Evolutionary conservation across 2,888 invertebrate species (phyloP).

Genomic region (Dryococelus australis): DNA sequence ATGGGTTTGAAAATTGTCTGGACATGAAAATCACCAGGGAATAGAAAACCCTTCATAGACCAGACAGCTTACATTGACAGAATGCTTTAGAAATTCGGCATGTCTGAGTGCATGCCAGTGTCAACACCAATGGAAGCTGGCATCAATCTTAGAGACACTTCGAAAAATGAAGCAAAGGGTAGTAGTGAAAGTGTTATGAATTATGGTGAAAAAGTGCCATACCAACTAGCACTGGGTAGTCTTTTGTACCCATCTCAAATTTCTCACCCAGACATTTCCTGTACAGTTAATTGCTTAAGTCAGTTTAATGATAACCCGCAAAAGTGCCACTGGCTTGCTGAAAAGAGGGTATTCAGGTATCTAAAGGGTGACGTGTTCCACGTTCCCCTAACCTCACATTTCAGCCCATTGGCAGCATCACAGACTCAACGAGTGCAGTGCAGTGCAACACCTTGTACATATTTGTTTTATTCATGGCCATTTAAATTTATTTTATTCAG

Average conservation of each 20-base stretch:
- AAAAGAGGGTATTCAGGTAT: neutral
- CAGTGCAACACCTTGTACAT: too few species aligned
- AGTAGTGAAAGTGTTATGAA: neutral
- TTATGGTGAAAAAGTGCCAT: neutral
- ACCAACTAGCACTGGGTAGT: neutral
- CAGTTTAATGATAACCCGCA: neutral
- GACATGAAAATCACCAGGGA: neutral
- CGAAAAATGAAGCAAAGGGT: neutral
- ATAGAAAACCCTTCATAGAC: neutral
- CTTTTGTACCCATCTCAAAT: neutral
- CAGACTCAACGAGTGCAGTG: too few species aligned
- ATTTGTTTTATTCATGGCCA: too few species aligned
- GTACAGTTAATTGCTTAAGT: neutral
- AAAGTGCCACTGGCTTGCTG: neutral
- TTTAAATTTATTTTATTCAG: too few species aligned
- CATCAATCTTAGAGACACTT: neutral
- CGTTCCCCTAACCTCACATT: too few species aligned
- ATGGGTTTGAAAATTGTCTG: neutral
- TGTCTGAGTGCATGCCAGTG: neutral
- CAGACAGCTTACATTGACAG: neutral
- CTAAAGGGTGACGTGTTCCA: too few species aligned
- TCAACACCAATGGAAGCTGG: neutral
- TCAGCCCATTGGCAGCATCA: too few species aligned
- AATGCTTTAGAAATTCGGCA: neutral
- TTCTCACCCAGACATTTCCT: neutral